phyloP scores from a whole-genome alignment of 2,113 vertebrate genomes.

The Platanista minor region DNA sequence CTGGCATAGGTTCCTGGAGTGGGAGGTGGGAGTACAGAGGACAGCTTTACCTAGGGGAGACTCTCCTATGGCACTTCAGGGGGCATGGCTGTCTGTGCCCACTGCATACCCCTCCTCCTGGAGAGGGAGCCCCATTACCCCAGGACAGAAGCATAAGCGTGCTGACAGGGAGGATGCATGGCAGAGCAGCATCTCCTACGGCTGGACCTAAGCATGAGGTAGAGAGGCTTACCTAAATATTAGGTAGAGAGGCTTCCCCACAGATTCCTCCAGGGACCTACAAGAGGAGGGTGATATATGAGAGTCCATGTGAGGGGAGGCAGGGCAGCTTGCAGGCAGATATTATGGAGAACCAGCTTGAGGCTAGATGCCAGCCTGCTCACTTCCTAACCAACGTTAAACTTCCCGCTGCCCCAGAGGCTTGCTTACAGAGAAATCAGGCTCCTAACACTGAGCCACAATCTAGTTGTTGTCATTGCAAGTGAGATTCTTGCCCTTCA shows the following conservation, averaged over 20 bases:
- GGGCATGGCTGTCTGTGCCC: too few species aligned
- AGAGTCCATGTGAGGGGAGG: neutral
- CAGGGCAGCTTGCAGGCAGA: neutral
- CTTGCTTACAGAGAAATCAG: neutral
- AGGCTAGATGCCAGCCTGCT: neutral
- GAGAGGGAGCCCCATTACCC: neutral
- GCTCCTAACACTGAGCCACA: neutral
- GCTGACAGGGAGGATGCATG: neutral
- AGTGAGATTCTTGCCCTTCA: neutral
- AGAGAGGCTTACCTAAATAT: slow-evolving; percentile 93
- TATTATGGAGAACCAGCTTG: neutral
- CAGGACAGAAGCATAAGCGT: neutral
- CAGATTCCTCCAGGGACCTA: slow-evolving; percentile 96
- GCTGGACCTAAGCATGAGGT: slow-evolving; percentile 85
- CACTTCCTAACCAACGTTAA: neutral
- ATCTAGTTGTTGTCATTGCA: neutral
- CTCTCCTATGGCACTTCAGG: neutral
- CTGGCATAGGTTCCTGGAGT: slow-evolving; percentile 91
- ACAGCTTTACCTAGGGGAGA: accelerated
- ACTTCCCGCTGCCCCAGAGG: neutral
- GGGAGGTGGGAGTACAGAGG: neutral
- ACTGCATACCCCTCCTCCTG: neutral
- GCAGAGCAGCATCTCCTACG: accelerated
- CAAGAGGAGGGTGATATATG: neutral
- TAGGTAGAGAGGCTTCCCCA: slow-evolving; percentile 94